These are phyloP conservation scores for Rhagonycha lutea DNA, from an alignment of 2,888 invertebrate species.

Conservation along the genomic window DNA sequence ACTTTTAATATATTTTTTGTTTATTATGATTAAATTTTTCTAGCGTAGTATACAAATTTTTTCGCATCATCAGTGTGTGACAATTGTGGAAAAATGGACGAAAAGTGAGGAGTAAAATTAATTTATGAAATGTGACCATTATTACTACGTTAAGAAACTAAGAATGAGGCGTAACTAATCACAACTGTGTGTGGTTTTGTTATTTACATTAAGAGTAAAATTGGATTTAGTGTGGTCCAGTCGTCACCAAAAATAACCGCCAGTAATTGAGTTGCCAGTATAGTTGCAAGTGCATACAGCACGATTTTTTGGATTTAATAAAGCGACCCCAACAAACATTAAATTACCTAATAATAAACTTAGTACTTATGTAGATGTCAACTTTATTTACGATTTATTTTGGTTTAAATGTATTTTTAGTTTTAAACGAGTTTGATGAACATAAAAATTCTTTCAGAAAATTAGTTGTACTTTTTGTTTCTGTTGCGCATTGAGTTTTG, in stretches of 20 bases:
- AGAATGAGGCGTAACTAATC: slow-evolving; percentile 16
- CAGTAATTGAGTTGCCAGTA: slow-evolving; percentile 18
- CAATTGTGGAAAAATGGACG: not conserved
- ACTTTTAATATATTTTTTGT: not conserved
- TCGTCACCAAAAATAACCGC: slow-evolving; percentile 22
- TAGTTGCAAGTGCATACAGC: not conserved
- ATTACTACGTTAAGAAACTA: not conserved
- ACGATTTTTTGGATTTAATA: not conserved
- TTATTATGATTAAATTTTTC: not conserved
- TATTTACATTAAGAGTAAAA: slow-evolving; percentile 16
- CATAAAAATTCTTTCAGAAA: not conserved
- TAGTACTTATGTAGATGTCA: not conserved
- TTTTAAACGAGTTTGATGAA: not conserved
- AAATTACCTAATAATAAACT: slow-evolving; percentile 12
- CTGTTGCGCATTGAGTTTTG: slow-evolving; percentile 4
- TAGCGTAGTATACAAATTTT: not conserved
- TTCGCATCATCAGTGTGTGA: too few species aligned
- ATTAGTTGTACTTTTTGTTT: not conserved
- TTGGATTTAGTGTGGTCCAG: slow-evolving; percentile 25
- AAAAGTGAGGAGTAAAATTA: not conserved
- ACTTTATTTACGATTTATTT: slow-evolving; percentile 8
- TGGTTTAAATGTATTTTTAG: not conserved
- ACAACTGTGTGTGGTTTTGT: slow-evolving; percentile 16
- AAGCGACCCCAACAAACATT: not conserved
- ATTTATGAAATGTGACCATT: not conserved